Evolutionary conservation across 1,140 invertebrate species (phyloP).

Genomic region (Neodiprion pinetum): DNA sequence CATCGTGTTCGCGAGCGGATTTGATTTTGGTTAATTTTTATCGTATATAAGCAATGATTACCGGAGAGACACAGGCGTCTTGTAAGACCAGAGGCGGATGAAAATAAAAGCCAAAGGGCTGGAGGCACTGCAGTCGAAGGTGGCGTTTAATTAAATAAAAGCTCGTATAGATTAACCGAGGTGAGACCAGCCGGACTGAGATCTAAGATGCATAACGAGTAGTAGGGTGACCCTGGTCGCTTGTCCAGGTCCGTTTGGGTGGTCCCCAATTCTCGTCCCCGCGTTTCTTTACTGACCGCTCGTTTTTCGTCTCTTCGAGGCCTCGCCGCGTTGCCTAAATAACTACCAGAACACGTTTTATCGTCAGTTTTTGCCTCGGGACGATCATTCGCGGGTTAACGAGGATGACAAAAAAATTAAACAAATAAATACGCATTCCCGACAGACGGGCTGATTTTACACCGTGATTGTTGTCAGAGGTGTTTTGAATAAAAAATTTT

Average conservation of each 20-base stretch:
- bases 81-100: background rate
- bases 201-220: conserved; percentile 63
- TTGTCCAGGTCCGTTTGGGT: conserved; percentile 55
- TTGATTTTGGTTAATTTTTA: no score
- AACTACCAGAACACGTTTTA: conserved; percentile 56
- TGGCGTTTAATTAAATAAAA: conserved; percentile 63
- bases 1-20: no score
- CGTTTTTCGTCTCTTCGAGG: conserved; percentile 21
- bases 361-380: conserved; percentile 50
- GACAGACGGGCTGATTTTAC: no score
- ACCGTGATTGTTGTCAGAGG: no score
- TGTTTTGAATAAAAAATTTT: no score
- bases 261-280: conserved; percentile 49
- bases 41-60: no score
- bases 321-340: conserved; percentile 50
- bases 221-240: conserved; percentile 42
- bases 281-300: conserved; percentile 29
- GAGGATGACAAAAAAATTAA: conserved; percentile 28
- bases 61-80: no score
- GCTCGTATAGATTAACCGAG: conserved; percentile 61
- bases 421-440: no score
- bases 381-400: conserved; percentile 58
- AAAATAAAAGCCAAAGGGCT: conserved; percentile 13
- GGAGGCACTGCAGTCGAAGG: background rate
- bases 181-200: conserved; percentile 49